phyloP scores from a whole-genome alignment of 53 echinoderm and acorn worm species.

The Holothuria scabra region DNA sequence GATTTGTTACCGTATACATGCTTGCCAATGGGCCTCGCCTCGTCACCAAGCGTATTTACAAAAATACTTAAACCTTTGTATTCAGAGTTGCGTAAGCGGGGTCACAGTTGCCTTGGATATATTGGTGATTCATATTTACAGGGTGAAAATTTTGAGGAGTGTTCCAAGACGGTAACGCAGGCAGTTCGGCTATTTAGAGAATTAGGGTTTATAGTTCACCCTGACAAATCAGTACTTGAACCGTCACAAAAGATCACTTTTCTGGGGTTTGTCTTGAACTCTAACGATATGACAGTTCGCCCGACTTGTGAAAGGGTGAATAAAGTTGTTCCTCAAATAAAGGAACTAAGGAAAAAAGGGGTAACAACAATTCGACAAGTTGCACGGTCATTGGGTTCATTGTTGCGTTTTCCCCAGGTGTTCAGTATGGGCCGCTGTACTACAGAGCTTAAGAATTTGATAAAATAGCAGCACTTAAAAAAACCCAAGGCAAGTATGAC shows the following conservation, averaged over 20 bases:
- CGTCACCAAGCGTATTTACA: slow-evolving; percentile 57
- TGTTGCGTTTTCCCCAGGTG: slow-evolving; percentile 2
- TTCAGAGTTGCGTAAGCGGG: slow-evolving; percentile 13
- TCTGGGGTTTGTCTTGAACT: slow-evolving; percentile 50
- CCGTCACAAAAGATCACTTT: slow-evolving; percentile 41
- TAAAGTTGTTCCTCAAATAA: not conserved
- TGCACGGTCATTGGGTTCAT: slow-evolving; percentile 3
- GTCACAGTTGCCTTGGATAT: slow-evolving; percentile 42
- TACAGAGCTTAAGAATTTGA: not conserved
- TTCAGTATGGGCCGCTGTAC: slow-evolving; percentile 17
- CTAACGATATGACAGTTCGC: not conserved
- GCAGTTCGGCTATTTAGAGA: not conserved
- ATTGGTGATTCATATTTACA: slow-evolving; percentile 52
- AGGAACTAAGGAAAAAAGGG: not conserved
- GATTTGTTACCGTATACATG: no score
- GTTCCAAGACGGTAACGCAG: not conserved
- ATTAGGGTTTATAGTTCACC: no score
- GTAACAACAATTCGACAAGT: not conserved
- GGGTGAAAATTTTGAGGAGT: slow-evolving; percentile 39
- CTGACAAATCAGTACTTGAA: slow-evolving; percentile 45
- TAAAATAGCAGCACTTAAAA: not conserved
- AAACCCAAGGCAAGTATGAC: not conserved
- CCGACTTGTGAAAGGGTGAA: not conserved
- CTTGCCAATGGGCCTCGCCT: slow-evolving; percentile 54
- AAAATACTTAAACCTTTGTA: slow-evolving; percentile 58